Base-by-base conservation (phyloP, 2,797 vertebrate species). In the Labeo calbasu region DNA sequence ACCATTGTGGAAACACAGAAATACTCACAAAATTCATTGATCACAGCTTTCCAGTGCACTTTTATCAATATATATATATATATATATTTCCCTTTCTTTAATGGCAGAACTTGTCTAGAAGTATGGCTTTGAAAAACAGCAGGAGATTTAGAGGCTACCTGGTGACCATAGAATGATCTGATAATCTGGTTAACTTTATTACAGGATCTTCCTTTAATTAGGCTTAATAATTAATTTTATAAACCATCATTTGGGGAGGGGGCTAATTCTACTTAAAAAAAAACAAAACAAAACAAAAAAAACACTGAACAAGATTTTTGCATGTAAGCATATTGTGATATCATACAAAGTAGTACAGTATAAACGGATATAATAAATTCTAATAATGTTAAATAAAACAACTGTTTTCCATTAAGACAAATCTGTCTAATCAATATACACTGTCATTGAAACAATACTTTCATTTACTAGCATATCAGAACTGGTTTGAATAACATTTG, bases 121-220 rank as follows among this genome's bases (percentile, higher is more conserved):
- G 63, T n/a, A 83, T 77, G 73, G 73, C 73, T 83, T 77, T 57
- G 51, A 77, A 83, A 69, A 75, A 59, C 63, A 40, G 70, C 81
- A 75, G 55, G 32, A 55, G 9, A 48, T 21, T 77, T 48, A 19
- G 65, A 83, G 63, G 63, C 40, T 48, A 59, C 63, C 17, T 25
- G 51, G 59, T 77, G 82, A 68, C 36, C 72, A 77, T 65, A 50
- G 46, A 46, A 57, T 23, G 9, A 36, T 21, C 43, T 9, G 11
- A 46, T 50, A 46, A 32, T 36, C 57, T 71, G 36, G 57, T 50
- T 32, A 77, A n/a, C 32, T 77, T 77, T 43, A 76, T 2, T 5
- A 77, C n/a, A 61, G 53, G 9, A 61, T n/a, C 40, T 71, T 68
- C 32, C 32, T 68, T 40, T 68, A 76, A 40, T 76, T 57, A 57